phyloP scores from a whole-genome alignment of 1,140 invertebrate genomes.

The Pogonomyrmex barbatus region DNA sequence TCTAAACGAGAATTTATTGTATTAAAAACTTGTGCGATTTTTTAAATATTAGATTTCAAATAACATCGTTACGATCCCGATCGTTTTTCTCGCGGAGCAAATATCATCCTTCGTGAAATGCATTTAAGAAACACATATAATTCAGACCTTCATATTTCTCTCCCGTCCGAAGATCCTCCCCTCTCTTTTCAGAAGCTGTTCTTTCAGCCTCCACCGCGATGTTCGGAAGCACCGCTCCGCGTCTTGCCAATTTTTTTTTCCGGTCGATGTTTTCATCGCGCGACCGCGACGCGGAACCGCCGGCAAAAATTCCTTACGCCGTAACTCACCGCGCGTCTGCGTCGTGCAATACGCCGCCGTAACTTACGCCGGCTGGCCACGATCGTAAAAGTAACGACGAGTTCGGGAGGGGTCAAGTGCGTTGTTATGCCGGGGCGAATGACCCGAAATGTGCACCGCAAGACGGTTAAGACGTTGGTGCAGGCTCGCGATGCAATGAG shows the following conservation, averaged over 20 bases:
- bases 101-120: slow-evolving; percentile 19
- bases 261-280: slow-evolving; percentile 40
- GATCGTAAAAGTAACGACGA: slow-evolving; percentile 57
- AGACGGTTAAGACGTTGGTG: slow-evolving; percentile 31
- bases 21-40: neutral
- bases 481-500: slow-evolving; percentile 7
- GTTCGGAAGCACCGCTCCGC: slow-evolving; percentile 22
- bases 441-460: neutral
- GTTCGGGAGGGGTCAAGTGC: slow-evolving; percentile 29
- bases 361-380: slow-evolving; percentile 53
- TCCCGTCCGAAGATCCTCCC: neutral
- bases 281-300: neutral
- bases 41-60: neutral
- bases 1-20: neutral
- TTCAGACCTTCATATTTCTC: slow-evolving; percentile 42
- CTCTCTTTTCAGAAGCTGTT: neutral
- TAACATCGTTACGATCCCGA: no score
- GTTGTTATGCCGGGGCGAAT: slow-evolving; percentile 48
- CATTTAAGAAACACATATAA: slow-evolving; percentile 20
- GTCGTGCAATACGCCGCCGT: slow-evolving; percentile 44
- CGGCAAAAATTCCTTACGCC: slow-evolving; percentile 44
- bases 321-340: slow-evolving; percentile 50
- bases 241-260: slow-evolving; percentile 54
- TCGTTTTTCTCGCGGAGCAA: neutral
- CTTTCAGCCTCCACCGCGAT: slow-evolving; percentile 18